phyloP scores from a whole-genome alignment of 2,113 vertebrate species.

The Myrmophylax atrothorax region DNA sequence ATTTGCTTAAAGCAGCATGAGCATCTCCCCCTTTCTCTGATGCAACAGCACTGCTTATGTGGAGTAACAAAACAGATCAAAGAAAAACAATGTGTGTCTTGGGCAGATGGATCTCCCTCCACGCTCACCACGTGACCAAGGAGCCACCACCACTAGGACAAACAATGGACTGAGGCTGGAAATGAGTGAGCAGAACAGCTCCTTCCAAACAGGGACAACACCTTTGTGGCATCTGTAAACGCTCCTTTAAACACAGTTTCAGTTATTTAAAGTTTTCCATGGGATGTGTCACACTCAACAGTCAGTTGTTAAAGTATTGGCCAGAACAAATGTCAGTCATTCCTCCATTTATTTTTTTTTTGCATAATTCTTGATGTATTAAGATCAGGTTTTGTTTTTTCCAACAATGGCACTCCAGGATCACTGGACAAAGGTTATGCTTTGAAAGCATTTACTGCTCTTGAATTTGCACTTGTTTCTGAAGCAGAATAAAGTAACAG shows the following conservation, averaged over 20 bases:
- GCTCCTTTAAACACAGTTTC: not conserved
- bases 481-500: not conserved
- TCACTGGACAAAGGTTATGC: not conserved
- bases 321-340: not conserved
- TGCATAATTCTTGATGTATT: accelerated
- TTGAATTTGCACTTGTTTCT: not conserved
- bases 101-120: not conserved
- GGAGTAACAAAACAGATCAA: not conserved
- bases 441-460: not conserved
- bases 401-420: not conserved
- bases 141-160: not conserved
- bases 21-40: not conserved
- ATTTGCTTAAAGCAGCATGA: not conserved
- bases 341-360: not conserved
- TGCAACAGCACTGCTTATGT: not conserved
- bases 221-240: not conserved
- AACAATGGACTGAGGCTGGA: not conserved
- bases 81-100: not conserved
- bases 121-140: not conserved
- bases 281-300: not conserved
- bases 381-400: not conserved
- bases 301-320: not conserved
- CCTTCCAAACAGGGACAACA: not conserved
- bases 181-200: not conserved
- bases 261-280: not conserved